Evolutionary conservation across 2,113 vertebrate species (phyloP), one percentile per base, ranked within the genome.

Genomic region (Hippoglossus stenolepis): DNA sequence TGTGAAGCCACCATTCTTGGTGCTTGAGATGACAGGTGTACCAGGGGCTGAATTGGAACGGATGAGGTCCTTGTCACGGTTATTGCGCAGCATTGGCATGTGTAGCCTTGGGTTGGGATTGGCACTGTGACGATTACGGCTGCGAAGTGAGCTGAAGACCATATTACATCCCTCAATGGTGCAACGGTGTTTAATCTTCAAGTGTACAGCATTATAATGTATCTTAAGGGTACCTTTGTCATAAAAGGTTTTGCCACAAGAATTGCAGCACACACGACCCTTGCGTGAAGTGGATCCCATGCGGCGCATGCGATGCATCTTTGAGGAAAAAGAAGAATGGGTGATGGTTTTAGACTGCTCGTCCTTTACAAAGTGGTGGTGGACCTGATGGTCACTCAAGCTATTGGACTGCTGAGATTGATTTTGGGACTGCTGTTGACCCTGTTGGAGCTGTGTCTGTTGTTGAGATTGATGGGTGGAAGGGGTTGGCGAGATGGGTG

Each of bases 221-320:
- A 99, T 99, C 95, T 99, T 99, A 70, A 99, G 96, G 14, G 98
- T 99, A 85, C 98, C 98, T 93, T 99, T 99, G 88, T 99, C 98
- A 49, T 99, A 99, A 90, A 99, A 99, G 18, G 98, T 99, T 93
- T 99, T 99, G 73, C 98, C 98, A 86, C 98, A 99, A 14, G 98
- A 97, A 45, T 98, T 99, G 93, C 98, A 99, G 91, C 98, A 98
- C 68, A 99, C 98, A 20, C 98, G 96, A 73, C 98, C 98, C 86
- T 99, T 99, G 74, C 97, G 96, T 0, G 98, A 98, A n/a, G 97
- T 96, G 3, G 97, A 91, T 17, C 97, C 97, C 96, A 98, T 98
- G 79, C 97, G 96, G 11, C 97, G 96, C 96, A 99, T 98, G 73
- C 97, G 96, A 87, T 99, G 97, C 94, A 99, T 98, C 86, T 98